Evolutionary conservation across 2,888 invertebrate species (phyloP).

Genomic region (Lapara coniferarum): DNA sequence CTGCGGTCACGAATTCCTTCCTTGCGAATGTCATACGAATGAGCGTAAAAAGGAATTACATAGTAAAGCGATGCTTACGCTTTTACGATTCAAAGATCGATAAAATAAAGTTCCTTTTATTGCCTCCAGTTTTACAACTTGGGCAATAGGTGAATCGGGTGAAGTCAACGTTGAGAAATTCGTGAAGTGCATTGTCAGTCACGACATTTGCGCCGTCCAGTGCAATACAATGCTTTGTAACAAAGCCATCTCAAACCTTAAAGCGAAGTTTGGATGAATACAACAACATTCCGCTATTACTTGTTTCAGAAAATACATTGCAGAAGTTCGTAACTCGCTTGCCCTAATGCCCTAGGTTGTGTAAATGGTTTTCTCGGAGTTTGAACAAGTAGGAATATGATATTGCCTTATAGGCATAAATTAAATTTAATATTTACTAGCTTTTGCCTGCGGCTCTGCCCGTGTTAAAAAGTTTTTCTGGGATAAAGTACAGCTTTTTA

Average conservation of each 20-base stretch:
- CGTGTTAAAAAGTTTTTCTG: too few relatives aligned
- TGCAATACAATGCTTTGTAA: conserved; percentile 24
- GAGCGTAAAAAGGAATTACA: conserved; percentile 67
- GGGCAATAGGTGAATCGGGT: conserved; percentile 64
- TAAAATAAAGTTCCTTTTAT: conserved; percentile 75
- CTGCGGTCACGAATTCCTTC: conserved; percentile 51
- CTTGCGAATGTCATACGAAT: conserved; percentile 56
- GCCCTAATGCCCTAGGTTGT: neutral
- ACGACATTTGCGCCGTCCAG: conserved; percentile 11
- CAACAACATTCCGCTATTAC: conserved; percentile 2
- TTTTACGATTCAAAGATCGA: conserved; percentile 69
- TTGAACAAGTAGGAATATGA: neutral
- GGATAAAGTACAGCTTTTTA: too few relatives aligned
- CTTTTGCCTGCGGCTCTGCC: too few relatives aligned
- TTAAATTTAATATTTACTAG: too few relatives aligned
- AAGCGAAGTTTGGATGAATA: conserved; percentile 25
- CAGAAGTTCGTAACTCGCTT: conserved; percentile 8
- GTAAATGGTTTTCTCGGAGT: neutral
- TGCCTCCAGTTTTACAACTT: conserved; percentile 65
- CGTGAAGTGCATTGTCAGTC: conserved; percentile 28
- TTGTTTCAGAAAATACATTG: conserved; percentile 17
- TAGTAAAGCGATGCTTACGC: conserved; percentile 69
- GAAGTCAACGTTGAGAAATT: conserved; percentile 52
- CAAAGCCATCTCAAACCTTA: conserved; percentile 23
- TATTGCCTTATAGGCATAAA: neutral